Evolutionary conservation across 2,797 vertebrate genomes (phyloP), one percentile per base, ranked within the genome.

Genomic region (Malacoraja senta): DNA sequence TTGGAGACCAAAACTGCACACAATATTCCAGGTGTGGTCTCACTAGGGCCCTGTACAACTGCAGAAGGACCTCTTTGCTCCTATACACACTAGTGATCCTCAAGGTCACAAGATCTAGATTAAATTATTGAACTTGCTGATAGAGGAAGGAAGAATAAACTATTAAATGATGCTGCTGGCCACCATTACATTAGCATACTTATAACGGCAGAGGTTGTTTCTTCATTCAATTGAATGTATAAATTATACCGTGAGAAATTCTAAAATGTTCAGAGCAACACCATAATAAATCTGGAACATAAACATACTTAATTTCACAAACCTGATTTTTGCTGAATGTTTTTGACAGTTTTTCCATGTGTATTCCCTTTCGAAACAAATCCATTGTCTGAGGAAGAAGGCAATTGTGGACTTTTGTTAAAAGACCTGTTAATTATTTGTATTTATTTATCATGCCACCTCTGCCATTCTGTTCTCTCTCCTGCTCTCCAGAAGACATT

Each of bases 281-380:
- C 24, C 9, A 71, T 8, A 53, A 61, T 24, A 84, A 61, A 58
- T 61, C 24, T 26, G 21, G 68, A 91, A 38, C 8, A 71, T 71
- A 29, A 72, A 44, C 12, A 21, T 72, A 74, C 26, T 91, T 26
- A 44, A 91, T 72, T 80, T 91, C 71, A 35, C 90, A 91, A 91
- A 91, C 90, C 90, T 91, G 68, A 72, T 91, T 91, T 91, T 74
- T 91, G 90, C 71, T 91, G 90, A 91, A 29, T 4, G 8, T 29
- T 91, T 91, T 74, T 91, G 63, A 53, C 35, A 10, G 24, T 29
- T 35, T 68, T 91, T 74, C 90, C 68, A 8, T 74, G 90, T 72
- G 90, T 72, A 91, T 53, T 91, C 38, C 24, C 71, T 53, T 91
- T 91, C 19, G 71, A 91, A 91, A 29, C 32, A 68, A 74, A 74